phyloP scores from a whole-genome alignment of 2,113 vertebrate species.

The Pyxicephalus adspersus region DNA sequence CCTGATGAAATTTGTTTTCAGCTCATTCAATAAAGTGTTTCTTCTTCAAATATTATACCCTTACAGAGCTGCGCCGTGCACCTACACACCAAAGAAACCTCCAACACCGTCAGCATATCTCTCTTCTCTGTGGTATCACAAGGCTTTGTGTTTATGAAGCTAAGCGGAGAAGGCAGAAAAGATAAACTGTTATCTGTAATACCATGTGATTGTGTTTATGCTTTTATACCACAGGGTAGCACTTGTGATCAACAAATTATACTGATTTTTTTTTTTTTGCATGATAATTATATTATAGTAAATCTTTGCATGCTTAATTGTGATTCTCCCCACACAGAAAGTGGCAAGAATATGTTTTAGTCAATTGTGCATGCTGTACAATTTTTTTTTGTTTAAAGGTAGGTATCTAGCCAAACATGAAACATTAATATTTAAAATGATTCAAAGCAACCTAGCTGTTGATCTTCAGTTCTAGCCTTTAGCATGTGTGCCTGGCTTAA shows the following conservation, averaged over 20 bases:
- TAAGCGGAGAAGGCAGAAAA: slow-evolving; percentile 19
- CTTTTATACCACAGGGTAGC: slow-evolving; percentile 37
- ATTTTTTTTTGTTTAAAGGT: slow-evolving; percentile 17
- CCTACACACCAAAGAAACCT: slow-evolving; percentile 1
- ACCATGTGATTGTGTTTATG: slow-evolving; percentile 25
- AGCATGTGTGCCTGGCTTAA: too few species aligned
- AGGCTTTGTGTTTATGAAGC: slow-evolving; percentile 33
- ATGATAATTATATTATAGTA: slow-evolving; percentile 4
- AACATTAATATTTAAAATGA: too few species aligned
- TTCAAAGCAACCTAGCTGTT: too few species aligned
- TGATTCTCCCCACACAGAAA: slow-evolving; percentile 11
- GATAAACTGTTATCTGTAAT: slow-evolving; percentile 48
- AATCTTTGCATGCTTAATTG: slow-evolving; percentile 9
- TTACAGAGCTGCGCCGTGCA: slow-evolving; percentile 30
- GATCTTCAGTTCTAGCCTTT: too few species aligned
- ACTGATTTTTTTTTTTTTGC: slow-evolving; percentile 4
- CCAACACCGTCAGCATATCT: slow-evolving; percentile 27
- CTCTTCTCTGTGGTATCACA: slow-evolving; percentile 41
- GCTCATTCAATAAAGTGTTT: slow-evolving; percentile 38
- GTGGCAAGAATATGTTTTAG: slow-evolving; percentile 1
- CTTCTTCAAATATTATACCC: slow-evolving; percentile 20
- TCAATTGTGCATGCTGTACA: slow-evolving; percentile 10
- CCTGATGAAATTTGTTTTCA: slow-evolving; percentile 33
- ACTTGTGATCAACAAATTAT: slow-evolving; percentile 17
- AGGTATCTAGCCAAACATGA: too few species aligned